Conservation (phyloP, 1,140 invertebrate genomes). For the Saccostrea echinata region DNA sequence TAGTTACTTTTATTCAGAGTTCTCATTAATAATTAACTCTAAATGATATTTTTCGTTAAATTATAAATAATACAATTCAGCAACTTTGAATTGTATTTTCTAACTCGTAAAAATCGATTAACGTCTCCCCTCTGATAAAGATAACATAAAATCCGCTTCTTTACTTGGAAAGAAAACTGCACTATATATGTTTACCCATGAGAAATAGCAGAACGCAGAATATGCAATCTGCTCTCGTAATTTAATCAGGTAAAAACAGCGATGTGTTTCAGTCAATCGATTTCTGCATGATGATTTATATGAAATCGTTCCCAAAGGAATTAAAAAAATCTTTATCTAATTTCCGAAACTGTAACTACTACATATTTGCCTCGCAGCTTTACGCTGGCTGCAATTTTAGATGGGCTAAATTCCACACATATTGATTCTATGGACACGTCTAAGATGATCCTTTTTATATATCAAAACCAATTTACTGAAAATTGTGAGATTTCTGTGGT, state of each 20-base stretch:
- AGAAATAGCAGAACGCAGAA: not conserved
- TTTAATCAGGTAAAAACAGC: constrained; percentile 30
- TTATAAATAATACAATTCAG: no score
- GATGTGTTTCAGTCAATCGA: constrained; percentile 19
- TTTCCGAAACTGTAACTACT: constrained; percentile 38
- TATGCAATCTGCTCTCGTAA: constrained; percentile 36
- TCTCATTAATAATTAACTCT: no score
- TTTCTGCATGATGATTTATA: constrained; percentile 38
- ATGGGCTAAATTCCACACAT: not conserved
- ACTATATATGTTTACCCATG: constrained; percentile 19
- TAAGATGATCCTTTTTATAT: not conserved
- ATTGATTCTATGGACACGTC: not conserved
- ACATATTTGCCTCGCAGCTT: not conserved
- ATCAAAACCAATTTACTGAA: no score
- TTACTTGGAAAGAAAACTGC: constrained; percentile 21
- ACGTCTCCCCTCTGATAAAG: not conserved
- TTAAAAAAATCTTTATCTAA: constrained; percentile 35
- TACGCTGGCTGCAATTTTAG: not conserved
- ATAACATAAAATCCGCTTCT: not conserved
- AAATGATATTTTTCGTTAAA: no score
- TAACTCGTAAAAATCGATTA: no score
- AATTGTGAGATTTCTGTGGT: no score
- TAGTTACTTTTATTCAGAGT: no score
- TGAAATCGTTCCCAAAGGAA: constrained; percentile 16
- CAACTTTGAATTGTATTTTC: no score